Evolutionary conservation across 2,888 invertebrate genomes (phyloP), one percentile per base, ranked within the genome.

Genomic region (Liposcelis brunnea): DNA sequence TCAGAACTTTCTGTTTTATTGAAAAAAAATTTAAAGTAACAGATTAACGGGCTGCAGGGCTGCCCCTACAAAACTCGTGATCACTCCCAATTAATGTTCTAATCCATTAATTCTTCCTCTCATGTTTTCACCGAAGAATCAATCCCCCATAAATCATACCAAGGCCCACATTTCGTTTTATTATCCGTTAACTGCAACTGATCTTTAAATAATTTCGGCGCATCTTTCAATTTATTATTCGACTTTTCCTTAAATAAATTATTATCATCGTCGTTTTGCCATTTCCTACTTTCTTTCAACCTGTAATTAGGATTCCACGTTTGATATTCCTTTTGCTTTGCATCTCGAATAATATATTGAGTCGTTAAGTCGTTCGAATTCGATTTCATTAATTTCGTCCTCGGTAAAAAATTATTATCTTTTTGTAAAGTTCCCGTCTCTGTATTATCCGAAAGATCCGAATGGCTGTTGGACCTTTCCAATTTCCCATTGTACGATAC

Each of bases 131-230:
- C 74, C 26, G 77, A 75, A 35, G 75, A 70, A 61, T 82, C 81
- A 47, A 75, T 69, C 26, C 78, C 85, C 86, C 86, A 87, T 50
- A 86, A 70, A 63, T 87, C 86, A 58, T 85, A 86, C 86, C 86
- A 86, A 0, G 86, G 85, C 1, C 86, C 86, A 59, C 83, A 86
- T 52, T 40, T 40, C 5, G 26, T 26, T 26, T 26, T 26, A 8
- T 26, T 26, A 26, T 26, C 26, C 8, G 26, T 26, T 26, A 26
- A 26, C 26, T 26, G 26, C 8, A 26, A 6, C n/a, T n/a, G n/a
- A 8, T 26, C 26, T 26, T 26, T 26, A 26, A 26, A 26, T 26
- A 26, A 26, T 26, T 26, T 26, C 26, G 26, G 26, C 5, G 26
- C 26, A 8, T 26, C 26, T 26, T 26, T 26, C 8, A 26, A 8